Percentiles rank a stretch among this genome's conserved stretches.
Evolutionary conservation across 2,797 vertebrate genomes (phyloP).

Genomic region (Chelmon rostratus): DNA sequence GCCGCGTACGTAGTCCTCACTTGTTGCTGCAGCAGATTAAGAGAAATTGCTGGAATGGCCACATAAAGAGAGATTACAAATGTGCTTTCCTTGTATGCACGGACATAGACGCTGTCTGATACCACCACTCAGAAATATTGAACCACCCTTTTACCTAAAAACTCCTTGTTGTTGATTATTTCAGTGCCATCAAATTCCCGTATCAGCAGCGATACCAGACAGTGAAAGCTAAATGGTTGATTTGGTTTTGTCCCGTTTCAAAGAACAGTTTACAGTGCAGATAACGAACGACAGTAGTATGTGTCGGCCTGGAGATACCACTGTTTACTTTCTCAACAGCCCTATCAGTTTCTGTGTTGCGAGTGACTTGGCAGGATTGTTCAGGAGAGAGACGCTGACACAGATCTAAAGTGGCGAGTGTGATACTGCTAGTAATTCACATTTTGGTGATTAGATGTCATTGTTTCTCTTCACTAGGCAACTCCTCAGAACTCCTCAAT

Average conservation of each 20-base stretch:
- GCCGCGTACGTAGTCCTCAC: slow-evolving; percentile 82
- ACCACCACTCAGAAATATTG: neutral
- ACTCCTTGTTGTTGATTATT: neutral
- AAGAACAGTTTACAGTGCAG: slow-evolving; percentile 50
- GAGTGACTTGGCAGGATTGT: slow-evolving; percentile 24
- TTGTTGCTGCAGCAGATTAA: neutral
- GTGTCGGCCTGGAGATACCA: slow-evolving; percentile 48
- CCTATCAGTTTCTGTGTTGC: slow-evolving; percentile 41
- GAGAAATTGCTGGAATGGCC: neutral
- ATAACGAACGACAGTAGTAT: slow-evolving; percentile 48
- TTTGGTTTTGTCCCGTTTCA: slow-evolving; percentile 28
- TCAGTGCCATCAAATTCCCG: neutral
- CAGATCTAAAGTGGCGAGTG: slow-evolving; percentile 18
- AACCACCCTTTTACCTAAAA: neutral
- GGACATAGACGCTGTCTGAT: neutral
- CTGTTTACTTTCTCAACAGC: slow-evolving; percentile 63
- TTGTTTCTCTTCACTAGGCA: slow-evolving; percentile 72
- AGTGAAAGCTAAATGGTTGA: neutral
- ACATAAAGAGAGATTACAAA: neutral
- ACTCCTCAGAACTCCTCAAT: slow-evolving; percentile 70
- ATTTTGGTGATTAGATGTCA: slow-evolving; percentile 32
- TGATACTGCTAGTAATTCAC: slow-evolving; percentile 16
- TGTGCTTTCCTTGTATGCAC: neutral
- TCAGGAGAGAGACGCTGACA: slow-evolving; percentile 22
- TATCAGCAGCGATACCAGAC: slow-evolving; percentile 5